A percentile compares a stretch with the other conserved stretches of the same genome.
phyloP scores from a whole-genome alignment of 1,140 invertebrate species.

The Paraescarpia echinospica region DNA sequence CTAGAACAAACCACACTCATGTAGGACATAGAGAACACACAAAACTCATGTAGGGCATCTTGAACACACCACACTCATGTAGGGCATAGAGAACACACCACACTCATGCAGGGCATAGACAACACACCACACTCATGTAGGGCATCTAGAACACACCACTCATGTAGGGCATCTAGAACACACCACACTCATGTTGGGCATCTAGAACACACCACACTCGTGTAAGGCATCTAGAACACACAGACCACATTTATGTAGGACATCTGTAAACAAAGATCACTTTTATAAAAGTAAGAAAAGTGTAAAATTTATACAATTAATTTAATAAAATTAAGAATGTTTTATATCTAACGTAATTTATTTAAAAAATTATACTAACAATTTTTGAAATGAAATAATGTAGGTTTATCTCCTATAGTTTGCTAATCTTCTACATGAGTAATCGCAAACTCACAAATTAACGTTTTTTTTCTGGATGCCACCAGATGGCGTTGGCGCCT shows the following conservation, averaged over 20 bases:
- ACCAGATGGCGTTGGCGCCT: not conserved
- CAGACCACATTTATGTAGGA: no score
- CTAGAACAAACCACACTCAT: not conserved
- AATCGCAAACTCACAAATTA: not conserved
- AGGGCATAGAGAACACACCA: not conserved
- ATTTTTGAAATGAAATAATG: no score
- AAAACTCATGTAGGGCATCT: not conserved
- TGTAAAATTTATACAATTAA: no score
- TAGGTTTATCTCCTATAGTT: not conserved
- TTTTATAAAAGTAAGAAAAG: no score
- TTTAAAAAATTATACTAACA: no score
- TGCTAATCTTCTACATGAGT: not conserved
- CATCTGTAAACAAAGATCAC: no score
- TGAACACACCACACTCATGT: not conserved
- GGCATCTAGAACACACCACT: not conserved
- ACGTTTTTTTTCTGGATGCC: not conserved
- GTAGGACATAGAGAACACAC: not conserved
- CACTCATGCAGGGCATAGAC: not conserved
- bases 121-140: not conserved
- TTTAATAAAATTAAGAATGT: no score
- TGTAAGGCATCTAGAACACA: no score
- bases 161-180: not conserved
- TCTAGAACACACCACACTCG: not conserved
- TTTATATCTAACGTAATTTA: no score
- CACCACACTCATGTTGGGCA: not conserved